phyloP scores from a whole-genome alignment of 2,113 vertebrate species.

The Toxotes jaculatrix region DNA sequence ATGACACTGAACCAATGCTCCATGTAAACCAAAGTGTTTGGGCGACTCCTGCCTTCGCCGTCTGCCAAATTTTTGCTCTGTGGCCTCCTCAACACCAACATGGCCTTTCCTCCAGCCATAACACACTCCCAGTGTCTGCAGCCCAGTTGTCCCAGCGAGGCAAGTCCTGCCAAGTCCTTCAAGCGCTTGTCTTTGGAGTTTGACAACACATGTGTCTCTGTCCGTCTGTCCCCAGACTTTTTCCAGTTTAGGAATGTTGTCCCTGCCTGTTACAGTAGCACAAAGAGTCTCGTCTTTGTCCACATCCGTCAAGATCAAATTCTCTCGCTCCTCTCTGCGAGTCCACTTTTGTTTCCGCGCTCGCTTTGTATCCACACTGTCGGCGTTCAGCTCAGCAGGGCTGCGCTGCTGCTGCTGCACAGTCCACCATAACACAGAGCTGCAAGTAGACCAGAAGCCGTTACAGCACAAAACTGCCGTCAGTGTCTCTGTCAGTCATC shows the following conservation, averaged over 20 bases:
- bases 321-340: constrained; percentile 34
- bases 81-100: constrained; percentile 38
- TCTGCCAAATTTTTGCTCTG: constrained; percentile 40
- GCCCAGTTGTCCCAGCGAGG: constrained; percentile 66
- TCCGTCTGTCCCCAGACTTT: constrained; percentile 70
- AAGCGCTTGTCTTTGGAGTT: constrained; percentile 56
- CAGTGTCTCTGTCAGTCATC: constrained; percentile 50
- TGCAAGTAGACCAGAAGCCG: constrained; percentile 96
- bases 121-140: constrained; percentile 69
- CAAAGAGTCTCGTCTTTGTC: constrained; percentile 69
- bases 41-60: constrained; percentile 11
- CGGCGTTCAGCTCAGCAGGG: constrained; percentile 91
- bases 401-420: constrained; percentile 76
- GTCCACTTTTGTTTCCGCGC: constrained; percentile 22
- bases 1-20: constrained; percentile 35
- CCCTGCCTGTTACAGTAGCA: constrained; percentile 62
- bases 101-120: constrained; percentile 57
- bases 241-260: constrained; percentile 72
- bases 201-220: constrained; percentile 66
- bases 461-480: constrained; percentile 83
- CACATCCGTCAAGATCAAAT: constrained; percentile 56
- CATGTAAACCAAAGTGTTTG: constrained; percentile 30
- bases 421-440: constrained; percentile 91
- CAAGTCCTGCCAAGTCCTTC: constrained; percentile 69
- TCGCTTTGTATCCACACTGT: constrained; percentile 35